Percentiles rank a stretch among this genome's conserved stretches.
phyloP scores from a whole-genome alignment of 2,113 vertebrate genomes.

The Actinemys pallida region DNA sequence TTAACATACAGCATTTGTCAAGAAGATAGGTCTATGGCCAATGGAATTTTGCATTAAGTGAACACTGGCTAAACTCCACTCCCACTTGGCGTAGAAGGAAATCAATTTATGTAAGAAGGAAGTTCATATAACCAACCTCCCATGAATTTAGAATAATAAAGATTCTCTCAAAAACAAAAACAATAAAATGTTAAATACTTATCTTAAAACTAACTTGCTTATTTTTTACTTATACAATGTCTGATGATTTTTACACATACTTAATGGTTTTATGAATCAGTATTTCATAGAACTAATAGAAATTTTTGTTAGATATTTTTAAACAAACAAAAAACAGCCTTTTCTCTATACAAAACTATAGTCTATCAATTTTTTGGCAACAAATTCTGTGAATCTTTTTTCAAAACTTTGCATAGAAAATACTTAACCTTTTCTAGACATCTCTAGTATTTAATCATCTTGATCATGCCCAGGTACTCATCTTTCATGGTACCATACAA shows the following conservation, averaged over 20 bases:
- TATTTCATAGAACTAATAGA: neutral
- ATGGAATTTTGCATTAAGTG: neutral
- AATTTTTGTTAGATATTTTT: neutral
- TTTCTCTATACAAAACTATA: neutral
- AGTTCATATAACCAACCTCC: neutral
- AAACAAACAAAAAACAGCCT: neutral
- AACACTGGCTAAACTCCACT: neutral
- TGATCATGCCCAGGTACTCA: neutral
- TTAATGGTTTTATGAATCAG: neutral
- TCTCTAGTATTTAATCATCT: neutral
- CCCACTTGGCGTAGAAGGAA: neutral
- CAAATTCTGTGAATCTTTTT: neutral
- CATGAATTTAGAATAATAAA: neutral
- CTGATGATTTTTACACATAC: neutral
- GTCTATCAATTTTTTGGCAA: neutral
- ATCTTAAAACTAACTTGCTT: neutral
- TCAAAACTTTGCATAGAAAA: neutral
- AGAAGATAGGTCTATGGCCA: neutral
- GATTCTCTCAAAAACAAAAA: neutral
- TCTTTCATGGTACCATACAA: accelerated
- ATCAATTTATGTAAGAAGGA: neutral
- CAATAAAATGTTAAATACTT: neutral
- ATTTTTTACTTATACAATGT: neutral
- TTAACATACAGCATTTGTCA: neutral
- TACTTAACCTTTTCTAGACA: neutral